Evolutionary conservation across 1,140 invertebrate genomes (phyloP).

Genomic region (Ceratosolen solmsi): DNA sequence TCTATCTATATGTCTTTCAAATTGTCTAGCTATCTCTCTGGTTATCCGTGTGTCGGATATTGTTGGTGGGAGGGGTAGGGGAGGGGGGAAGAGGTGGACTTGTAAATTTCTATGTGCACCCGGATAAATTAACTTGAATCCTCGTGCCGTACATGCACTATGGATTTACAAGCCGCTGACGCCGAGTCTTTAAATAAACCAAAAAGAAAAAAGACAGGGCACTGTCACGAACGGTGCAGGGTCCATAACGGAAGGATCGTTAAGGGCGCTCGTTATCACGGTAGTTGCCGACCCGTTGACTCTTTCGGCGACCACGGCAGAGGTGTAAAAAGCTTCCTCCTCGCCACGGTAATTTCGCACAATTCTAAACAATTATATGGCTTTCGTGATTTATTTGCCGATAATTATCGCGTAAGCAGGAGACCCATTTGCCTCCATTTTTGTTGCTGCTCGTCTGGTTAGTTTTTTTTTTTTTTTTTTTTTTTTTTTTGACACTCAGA

Average conservation of each 20-base stretch:
- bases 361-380: conserved; percentile 33
- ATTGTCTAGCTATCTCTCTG: too few species aligned
- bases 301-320: not conserved
- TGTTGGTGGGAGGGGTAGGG: too few species aligned
- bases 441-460: not conserved
- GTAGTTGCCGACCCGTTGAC: conserved; percentile 11
- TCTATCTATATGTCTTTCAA: too few species aligned
- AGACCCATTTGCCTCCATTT: too few species aligned
- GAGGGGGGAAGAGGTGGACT: too few species aligned
- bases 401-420: conserved; percentile 15
- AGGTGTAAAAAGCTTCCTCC: conserved; percentile 28
- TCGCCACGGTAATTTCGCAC: conserved; percentile 14
- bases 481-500: not conserved
- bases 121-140: conserved; percentile 19
- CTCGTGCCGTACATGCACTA: not conserved
- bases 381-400: conserved; percentile 33
- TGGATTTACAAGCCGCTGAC: not conserved
- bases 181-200: not conserved
- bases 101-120: too few species aligned
- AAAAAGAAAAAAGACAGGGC: not conserved
- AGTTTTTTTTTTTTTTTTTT: not conserved
- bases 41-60: not conserved
- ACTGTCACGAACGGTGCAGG: not conserved
- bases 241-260: conserved; percentile 28
- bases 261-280: conserved; percentile 44